Evolutionary conservation across 2,113 vertebrate species (phyloP), one percentile per base, ranked within the genome.

Genomic region (Scopus umbretta): DNA sequence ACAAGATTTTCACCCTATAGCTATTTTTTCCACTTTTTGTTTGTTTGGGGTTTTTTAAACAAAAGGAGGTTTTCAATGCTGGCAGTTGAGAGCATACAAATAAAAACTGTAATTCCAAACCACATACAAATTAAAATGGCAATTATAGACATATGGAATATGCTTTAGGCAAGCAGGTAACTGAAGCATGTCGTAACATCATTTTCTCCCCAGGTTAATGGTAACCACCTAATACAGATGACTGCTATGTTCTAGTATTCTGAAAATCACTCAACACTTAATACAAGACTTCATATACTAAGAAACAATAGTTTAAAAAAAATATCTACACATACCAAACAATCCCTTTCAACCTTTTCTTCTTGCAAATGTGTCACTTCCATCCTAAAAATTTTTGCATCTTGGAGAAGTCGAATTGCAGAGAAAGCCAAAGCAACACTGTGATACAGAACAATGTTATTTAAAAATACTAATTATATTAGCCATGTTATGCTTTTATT

Each of bases 391-490:
- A 98, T 71, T 85, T 98, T 97, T 66, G 98, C 98, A 22, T 98
- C 98, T 94, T 99, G 98, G 71, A 99, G 98, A 79, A 99, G 97
- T 90, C 73, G 96, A 92, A 99, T 96, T 43, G 98, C 97, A 84
- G 99, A 98, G 83, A 98, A 98, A 75, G 98, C 98, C 86, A 98
- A 97, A 59, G 99, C 98, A 86, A 97, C 96, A 94, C 99, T 99
- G 91, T 88, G 84, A 84, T 19, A 95, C 17, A 89, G 36, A 96
- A 87, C 15, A 79, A 45, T 38, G 62, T 63, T 53, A 88, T 75
- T 79, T 62, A 9, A 86, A 91, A 71, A 67, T 23, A 72, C 10
- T 45, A n/a, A 42, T 56, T 70, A n/a, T 38, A 50, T 68, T 80
- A 36, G 5, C 10, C 32, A 81, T 59, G 88, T 87, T 53, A 47